Base-by-base conservation (phyloP, 2,888 invertebrate genomes). In the Tryphoninae sp. region DNA sequence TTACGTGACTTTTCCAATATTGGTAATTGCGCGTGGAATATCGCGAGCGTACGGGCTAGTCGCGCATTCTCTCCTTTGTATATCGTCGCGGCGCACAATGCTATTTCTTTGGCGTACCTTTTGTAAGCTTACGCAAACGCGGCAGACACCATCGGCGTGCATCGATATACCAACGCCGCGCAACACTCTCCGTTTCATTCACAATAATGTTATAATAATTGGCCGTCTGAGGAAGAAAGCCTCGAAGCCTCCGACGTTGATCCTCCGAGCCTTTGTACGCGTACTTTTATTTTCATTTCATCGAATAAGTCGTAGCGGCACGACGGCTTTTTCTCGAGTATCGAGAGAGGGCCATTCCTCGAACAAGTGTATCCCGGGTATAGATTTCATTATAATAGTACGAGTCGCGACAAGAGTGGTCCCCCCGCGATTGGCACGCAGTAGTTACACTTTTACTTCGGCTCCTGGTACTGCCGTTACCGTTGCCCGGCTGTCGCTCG, bases 31-130 rank as follows among this genome's bases (percentile, higher is more conserved):
- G 42, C 33, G 9, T 68, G 51, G 58, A 76, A 68, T 40, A n/a
- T 68, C 45, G 45, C 45, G 22, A 51, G 65, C 45, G 51, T 65
- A 65, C 45, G 13, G 22, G 16, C 59, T 42, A 58, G 40, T 45
- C n/a, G 13, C 2, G 8, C 40, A 69, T 69, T 69, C 69, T 69
- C 42, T 42, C 16, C 11, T 71, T 26, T 26, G 45, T 45, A 6
- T 33, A 33, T 0, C 33, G 33, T 33, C 33, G 33, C 33, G 33
- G 33, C 33, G 33, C 45, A 45, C 45, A 71, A 45, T 45, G 59
- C 71, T 59, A 59, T 59, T 71, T 49, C 59, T 71, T 26, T 26
- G 2, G 2, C 11, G 23, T 23, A n/a, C 59, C 58, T 71, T 71
- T 59, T 59, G 22, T 45, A 11, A 58, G 42, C 59, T 71, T 71